Conservation (phyloP, 1,140 invertebrate species). For the Galleria mellonella region DNA sequence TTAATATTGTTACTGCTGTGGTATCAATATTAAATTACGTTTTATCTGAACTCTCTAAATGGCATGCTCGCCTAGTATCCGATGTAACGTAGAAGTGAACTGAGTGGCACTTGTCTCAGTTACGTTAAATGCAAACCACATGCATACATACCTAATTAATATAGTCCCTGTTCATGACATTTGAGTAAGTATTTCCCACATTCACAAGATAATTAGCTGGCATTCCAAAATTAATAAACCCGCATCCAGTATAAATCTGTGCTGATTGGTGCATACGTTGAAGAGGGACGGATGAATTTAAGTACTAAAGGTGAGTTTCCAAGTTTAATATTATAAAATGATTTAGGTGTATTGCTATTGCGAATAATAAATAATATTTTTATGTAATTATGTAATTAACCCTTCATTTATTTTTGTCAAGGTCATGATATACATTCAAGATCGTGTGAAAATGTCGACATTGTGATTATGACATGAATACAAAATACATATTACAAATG, state of each 20-base stretch:
- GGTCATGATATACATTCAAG: too few species aligned
- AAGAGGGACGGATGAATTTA: constrained; percentile 70
- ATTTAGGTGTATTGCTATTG: too few species aligned
- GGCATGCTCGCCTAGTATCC: constrained; percentile 37
- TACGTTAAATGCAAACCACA: constrained; percentile 26
- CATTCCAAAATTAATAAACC: constrained; percentile 66
- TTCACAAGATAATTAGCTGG: constrained; percentile 64
- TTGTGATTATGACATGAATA: too few species aligned
- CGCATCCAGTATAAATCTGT: constrained; percentile 44
- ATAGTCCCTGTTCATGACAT: constrained; percentile 42
- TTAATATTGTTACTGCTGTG: too few species aligned
- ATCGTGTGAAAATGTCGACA: too few species aligned
- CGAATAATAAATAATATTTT: too few species aligned
- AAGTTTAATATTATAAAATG: too few species aligned
- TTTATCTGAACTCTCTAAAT: too few species aligned
- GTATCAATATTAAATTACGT: too few species aligned
- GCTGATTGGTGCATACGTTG: constrained; percentile 50
- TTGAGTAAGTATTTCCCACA: constrained; percentile 55
- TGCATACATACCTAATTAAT: constrained; percentile 21
- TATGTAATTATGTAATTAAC: too few species aligned
- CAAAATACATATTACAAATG: too few species aligned
- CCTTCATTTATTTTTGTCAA: too few species aligned
- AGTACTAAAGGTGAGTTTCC: constrained; percentile 59
- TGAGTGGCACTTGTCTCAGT: constrained; percentile 30
- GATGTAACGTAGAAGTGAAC: constrained; percentile 44